Conservation (phyloP, 2,113 vertebrate species). For the Pollimyrus isidori region DNA sequence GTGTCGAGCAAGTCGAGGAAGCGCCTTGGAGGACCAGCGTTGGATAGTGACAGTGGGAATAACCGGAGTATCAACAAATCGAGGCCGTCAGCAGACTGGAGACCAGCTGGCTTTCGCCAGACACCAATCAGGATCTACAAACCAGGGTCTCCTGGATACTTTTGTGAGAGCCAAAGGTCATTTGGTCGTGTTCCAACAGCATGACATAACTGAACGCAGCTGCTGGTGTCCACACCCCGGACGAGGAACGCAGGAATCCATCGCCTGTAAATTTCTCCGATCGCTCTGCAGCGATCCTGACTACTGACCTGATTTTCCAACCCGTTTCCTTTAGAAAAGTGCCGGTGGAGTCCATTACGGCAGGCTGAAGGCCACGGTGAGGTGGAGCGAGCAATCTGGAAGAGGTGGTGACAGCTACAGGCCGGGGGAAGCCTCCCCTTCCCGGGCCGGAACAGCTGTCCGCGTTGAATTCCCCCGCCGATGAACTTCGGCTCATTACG, state of each 20-base stretch:
- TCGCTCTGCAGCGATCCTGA: not conserved
- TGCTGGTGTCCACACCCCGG: not conserved
- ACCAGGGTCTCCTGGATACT: not conserved
- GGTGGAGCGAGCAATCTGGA: not conserved
- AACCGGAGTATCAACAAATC: not conserved
- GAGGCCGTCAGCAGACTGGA: not conserved
- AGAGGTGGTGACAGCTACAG: not conserved
- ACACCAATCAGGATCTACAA: not conserved
- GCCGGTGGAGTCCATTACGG: not conserved
- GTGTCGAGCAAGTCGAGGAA: not conserved
- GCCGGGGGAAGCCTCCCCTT: not conserved
- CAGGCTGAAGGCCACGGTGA: not conserved
- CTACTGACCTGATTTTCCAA: not conserved
- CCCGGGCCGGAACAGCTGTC: slow-evolving; percentile 30
- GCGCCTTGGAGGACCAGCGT: not conserved
- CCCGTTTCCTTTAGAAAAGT: not conserved
- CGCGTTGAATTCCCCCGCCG: slow-evolving; percentile 27
- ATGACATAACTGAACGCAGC: not conserved
- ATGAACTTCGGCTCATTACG: slow-evolving; percentile 75
- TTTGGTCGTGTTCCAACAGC: not conserved
- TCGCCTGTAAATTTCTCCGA: not conserved
- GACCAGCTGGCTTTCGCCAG: not conserved
- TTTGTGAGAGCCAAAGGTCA: not conserved
- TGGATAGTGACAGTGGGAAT: not conserved
- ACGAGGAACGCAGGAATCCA: not conserved